Base-by-base conservation (phyloP, 2,888 invertebrate genomes). In the Heteromurus nitidus region DNA sequence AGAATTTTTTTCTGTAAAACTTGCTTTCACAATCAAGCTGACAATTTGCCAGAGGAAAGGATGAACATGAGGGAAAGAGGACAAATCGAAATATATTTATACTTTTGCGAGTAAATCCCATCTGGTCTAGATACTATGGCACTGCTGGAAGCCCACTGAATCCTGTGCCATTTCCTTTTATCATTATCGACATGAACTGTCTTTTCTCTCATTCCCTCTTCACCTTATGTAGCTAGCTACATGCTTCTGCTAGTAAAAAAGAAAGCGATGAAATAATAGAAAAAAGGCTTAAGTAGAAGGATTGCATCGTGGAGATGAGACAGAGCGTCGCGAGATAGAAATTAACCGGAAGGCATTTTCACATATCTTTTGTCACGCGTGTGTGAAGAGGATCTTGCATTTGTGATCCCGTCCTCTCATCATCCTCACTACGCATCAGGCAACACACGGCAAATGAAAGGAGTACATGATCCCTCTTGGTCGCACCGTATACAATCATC, bases 331-430 rank as follows among this genome's bases (percentile, higher is more conserved):
- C 3, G 3, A 24, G 60, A 31, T 75, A 58, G 58, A 58, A 75
- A 77, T 77, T 77, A 69, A 60, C 77, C 77, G 77, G 77, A 77
- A 77, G 77, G 77, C 60, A 68, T 76, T 76, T 76, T 55, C 75
- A 55, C 18, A 53, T 55, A n/a, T n/a, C n/a, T 42, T 75, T 26
- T 75, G 67, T 75, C 67, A 67, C 75, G 58, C 65, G 5, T 47
- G 53, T 55, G n/a, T 36, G 11, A 13, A 26, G 28, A 2, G n/a
- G 42, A 36, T 36, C 36, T 20, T 62, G 31, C 31, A 55, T 62
- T 31, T 65, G 68, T 47, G 75, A 75, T 75, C 75, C 60, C 55
- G 26, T 3, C 31, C 22, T 44, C 24, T 9, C 24, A 55, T 55
- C 65, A 75, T 26, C n/a, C n/a, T n/a, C n/a, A n/a, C n/a, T n/a